A percentile compares a stretch with the other conserved stretches of the same genome.
phyloP scores from a whole-genome alignment of 1,140 invertebrate species.

The Helicoverpa zea region DNA sequence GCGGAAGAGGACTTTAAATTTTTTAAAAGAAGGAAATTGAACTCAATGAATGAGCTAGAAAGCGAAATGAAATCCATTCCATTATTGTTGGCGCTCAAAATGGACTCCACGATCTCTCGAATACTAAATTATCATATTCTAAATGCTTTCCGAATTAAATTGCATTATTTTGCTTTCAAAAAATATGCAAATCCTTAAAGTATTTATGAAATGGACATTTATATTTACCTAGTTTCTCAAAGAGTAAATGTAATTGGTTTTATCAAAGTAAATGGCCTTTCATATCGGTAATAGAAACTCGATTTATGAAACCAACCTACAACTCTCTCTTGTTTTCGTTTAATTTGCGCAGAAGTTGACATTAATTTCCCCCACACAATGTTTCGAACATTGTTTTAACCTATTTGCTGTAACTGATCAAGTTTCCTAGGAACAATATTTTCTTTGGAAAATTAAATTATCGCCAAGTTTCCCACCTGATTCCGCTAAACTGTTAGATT shows the following conservation, averaged over 20 bases:
- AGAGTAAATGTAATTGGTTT: no score
- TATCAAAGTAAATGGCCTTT: no score
- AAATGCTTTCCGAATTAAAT: neutral
- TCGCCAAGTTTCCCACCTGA: conserved; percentile 18
- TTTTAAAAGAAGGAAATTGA: conserved; percentile 35
- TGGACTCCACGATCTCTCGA: neutral
- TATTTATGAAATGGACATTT: no score
- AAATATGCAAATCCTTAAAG: neutral
- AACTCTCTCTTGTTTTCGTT: neutral
- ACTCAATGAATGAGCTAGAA: conserved; percentile 23
- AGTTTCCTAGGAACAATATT: conserved; percentile 15
- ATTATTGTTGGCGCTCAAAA: conserved; percentile 21
- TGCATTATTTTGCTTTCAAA: neutral
- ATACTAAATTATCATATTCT: conserved; percentile 5
- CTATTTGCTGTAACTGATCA: neutral
- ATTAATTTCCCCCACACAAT: neutral
- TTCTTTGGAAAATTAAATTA: conserved; percentile 38
- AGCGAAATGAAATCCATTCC: conserved; percentile 24
- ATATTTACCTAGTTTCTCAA: no score
- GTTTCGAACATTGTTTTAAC: neutral
- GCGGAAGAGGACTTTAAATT: conserved; percentile 19
- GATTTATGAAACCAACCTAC: no score
- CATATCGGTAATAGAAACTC: no score
- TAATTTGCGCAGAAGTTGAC: neutral
- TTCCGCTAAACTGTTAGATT: conserved; percentile 39